Base-by-base conservation (phyloP, 2,797 vertebrate genomes). In the Arremon brunneinucha region DNA sequence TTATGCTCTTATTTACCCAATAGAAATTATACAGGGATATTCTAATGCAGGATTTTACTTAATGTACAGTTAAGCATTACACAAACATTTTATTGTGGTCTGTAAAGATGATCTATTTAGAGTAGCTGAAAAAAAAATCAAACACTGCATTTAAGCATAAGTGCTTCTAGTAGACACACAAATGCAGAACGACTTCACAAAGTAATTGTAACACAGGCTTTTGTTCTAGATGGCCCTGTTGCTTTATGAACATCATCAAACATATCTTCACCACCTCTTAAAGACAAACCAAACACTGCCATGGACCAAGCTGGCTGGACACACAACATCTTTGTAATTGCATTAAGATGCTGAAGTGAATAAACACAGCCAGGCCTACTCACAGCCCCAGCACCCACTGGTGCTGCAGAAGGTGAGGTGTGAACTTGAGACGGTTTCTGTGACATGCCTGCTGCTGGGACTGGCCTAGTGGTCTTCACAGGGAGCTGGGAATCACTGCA, bases 81-180 rank as follows among this genome's bases (percentile, higher is more conserved):
- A 84, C 74, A 92, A 89, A 83, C 90, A 75, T 81, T 94, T 95
- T 92, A 91, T 94, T 96, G 91, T 79, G 90, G 93, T 95, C 90
- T 93, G 83, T 92, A 93, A 95, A 90, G 83, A 94, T 67, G 52
- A 94, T 92, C 82, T 90, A 93, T 83, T 91, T 95, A 83, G 34
- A 83, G 71, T 10, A 80, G 64, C 49, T 71, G 79, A 87, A 91
- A 87, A 93, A 93, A 83, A 89, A 90, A 64, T 52, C 63, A 44
- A 68, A 71, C n/a, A 24, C 52, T 5, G 3, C 56, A 52, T 78
- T 72, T 23, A 91, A 84, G 68, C 30, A 1, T 88, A 81, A 95
- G 82, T 53, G 57, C 68, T 87, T 83, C 68, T 0, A 5, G 74
- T 47, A 88, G 69, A 35, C 32, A 71, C 44, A 76, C n/a, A 64